phyloP scores from a whole-genome alignment of 37 sponge, comb jelly and placozoan species.

The Chondrilla cf. caribensis region DNA sequence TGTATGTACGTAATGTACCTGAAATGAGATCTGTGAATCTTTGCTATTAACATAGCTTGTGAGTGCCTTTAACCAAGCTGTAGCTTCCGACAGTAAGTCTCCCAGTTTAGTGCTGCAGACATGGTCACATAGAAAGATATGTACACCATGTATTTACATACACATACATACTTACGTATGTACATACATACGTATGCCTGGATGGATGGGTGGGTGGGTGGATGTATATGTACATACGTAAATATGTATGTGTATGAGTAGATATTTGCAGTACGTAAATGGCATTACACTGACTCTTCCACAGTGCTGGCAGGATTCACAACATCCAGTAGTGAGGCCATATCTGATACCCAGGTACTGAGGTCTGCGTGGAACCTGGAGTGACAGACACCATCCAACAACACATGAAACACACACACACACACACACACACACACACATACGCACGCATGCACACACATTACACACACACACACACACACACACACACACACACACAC shows the following conservation, averaged over 20 bases:
- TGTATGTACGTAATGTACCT: slow-evolving; percentile 34
- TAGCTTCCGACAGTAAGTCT: slow-evolving; percentile 27
- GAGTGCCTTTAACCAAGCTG: slow-evolving; percentile 55
- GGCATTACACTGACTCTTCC: no score
- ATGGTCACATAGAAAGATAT: neutral
- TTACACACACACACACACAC: no score
- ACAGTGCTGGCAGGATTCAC: no score
- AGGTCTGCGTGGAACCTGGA: slow-evolving; percentile 7
- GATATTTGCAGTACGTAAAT: no score
- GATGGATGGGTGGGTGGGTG: neutral
- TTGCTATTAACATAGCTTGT: slow-evolving; percentile 32
- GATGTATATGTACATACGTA: neutral
- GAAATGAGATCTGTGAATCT: slow-evolving; percentile 30
- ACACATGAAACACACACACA: no score
- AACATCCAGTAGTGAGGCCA: no score
- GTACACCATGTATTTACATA: neutral
- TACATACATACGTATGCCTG: neutral
- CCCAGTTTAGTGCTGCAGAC: slow-evolving; percentile 24
- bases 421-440: no score
- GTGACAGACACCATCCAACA: slow-evolving; percentile 16
- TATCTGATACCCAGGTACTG: neutral
- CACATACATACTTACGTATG: neutral
- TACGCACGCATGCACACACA: no score
- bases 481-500: no score
- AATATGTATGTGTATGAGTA: neutral